Conservation (phyloP, 2,797 vertebrate species). For the Furcifer pardalis region DNA sequence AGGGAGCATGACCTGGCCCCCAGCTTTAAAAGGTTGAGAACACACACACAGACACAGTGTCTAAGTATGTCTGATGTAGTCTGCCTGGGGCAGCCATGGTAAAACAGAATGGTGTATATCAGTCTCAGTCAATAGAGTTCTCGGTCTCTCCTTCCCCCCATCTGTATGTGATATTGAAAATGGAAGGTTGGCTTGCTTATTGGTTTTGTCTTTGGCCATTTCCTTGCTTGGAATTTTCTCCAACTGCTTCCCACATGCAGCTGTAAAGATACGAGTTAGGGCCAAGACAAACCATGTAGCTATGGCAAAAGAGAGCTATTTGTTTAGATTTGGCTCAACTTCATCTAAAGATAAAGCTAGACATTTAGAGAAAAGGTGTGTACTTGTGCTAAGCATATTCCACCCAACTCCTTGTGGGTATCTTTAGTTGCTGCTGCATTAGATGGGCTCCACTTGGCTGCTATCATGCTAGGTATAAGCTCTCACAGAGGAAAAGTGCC, state of each 20-base stretch:
- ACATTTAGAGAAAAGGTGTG: neutral
- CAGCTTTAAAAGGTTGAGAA: no score
- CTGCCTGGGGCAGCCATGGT: neutral
- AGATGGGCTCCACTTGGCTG: no score
- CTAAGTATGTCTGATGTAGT: neutral
- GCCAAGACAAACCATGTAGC: neutral
- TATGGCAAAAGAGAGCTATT: neutral
- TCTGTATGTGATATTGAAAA: neutral
- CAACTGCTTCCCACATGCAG: neutral
- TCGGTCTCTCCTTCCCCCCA: neutral
- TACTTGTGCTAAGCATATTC: neutral
- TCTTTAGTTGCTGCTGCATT: neutral
- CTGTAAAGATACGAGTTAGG: no score
- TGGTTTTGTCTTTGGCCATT: no score
- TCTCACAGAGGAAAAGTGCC: neutral
- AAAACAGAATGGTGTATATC: neutral
- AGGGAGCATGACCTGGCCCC: no score
- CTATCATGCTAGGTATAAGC: neutral
- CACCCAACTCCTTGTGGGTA: no score
- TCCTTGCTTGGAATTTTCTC: neutral
- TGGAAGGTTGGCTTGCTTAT: neutral
- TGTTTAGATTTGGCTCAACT: no score
- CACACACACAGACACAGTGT: no score
- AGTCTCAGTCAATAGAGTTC: neutral
- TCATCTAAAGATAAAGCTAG: no score